These are phyloP conservation scores for Lates calcarifer DNA, from an alignment of 2,113 vertebrate species.

Conservation along the genomic window DNA sequence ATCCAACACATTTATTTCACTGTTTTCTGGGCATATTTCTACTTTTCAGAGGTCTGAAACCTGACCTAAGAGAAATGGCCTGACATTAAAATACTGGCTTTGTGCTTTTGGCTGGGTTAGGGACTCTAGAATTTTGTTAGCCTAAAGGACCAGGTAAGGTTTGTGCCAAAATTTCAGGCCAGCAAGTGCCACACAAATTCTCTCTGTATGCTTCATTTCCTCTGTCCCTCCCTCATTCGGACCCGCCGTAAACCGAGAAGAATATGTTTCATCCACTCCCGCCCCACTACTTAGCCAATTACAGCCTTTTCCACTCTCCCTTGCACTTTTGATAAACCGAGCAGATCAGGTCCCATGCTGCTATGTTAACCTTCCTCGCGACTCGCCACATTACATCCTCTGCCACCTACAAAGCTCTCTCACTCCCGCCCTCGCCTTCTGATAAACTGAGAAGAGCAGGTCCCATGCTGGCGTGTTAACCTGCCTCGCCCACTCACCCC, in stretches of 20 bases:
- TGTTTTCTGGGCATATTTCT: not conserved
- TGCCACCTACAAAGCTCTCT: constrained; percentile 43
- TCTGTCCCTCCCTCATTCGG: constrained; percentile 1
- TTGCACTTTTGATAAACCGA: constrained; percentile 44
- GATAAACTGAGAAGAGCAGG: constrained; percentile 55
- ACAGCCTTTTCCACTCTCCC: constrained; percentile 6
- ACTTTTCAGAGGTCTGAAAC: not conserved
- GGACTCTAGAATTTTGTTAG: not conserved
- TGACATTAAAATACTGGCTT: not conserved
- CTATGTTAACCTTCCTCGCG: constrained; percentile 49
- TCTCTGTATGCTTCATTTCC: not conserved
- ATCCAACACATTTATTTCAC: not conserved
- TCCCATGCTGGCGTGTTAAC: constrained; percentile 61
- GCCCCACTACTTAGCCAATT: constrained; percentile 42
- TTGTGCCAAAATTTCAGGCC: not conserved
- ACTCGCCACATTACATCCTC: constrained; percentile 34
- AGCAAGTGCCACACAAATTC: not conserved
- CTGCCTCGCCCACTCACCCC: constrained; percentile 58
- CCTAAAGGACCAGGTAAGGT: not conserved
- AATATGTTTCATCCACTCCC: constrained; percentile 28
- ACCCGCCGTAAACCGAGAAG: constrained; percentile 20
- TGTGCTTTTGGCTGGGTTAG: not conserved
- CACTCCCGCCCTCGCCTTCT: constrained; percentile 18
- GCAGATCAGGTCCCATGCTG: constrained; percentile 52
- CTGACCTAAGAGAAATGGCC: not conserved